Evolutionary conservation across 2,113 vertebrate species (phyloP).

Genomic region (Ifrita kowaldi): DNA sequence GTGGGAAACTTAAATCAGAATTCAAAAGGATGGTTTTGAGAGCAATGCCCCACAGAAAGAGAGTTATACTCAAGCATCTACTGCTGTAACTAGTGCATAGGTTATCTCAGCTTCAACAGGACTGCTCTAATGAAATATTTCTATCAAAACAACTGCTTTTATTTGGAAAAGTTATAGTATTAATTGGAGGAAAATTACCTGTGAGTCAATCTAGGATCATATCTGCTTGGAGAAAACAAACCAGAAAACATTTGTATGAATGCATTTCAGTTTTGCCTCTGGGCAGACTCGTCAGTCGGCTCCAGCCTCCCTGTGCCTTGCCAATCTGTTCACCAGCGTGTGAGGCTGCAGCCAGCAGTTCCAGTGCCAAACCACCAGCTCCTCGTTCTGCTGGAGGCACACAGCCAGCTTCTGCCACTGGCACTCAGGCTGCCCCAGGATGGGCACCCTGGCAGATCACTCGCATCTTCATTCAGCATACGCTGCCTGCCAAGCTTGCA

Average conservation of each 20-base stretch:
- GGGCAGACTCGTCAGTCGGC: background rate
- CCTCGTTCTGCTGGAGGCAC: fast-evolving
- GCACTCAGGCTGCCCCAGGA: background rate
- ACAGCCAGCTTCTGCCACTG: background rate
- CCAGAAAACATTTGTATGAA: fast-evolving
- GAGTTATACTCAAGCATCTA: background rate
- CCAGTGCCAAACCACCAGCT: background rate
- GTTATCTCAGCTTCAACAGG: background rate
- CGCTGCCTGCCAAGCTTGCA: background rate
- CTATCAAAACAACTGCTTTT: background rate
- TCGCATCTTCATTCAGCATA: background rate
- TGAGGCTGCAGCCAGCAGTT: background rate
- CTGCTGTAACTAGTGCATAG: background rate
- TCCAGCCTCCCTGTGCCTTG: background rate
- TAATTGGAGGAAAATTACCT: background rate
- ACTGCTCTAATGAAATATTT: background rate
- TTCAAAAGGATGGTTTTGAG: background rate
- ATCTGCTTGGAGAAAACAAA: background rate
- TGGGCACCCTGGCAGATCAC: background rate
- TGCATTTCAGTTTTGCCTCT: background rate
- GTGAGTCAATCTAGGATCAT: background rate
- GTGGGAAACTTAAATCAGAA: background rate
- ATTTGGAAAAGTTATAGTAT: background rate
- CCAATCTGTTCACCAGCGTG: fast-evolving
- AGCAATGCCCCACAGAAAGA: background rate